A percentile compares a stretch with the other conserved stretches of the same genome.
Conservation (phyloP, 1,140 invertebrate genomes). For the Cotesia glomerata region DNA sequence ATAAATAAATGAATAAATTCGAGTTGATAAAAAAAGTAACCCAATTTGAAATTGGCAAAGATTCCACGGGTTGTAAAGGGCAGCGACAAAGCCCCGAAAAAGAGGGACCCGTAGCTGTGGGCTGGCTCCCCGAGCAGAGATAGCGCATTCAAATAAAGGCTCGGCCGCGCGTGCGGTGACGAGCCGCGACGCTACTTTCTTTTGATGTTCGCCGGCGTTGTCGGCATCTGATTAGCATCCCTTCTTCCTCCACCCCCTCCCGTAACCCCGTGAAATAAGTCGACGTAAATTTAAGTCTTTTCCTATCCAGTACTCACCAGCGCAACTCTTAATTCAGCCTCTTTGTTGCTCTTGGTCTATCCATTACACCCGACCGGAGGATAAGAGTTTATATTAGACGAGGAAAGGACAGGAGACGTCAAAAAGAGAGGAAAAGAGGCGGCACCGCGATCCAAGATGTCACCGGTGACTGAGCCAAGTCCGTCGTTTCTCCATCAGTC, state of each 20-base stretch:
- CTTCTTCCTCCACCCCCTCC: constrained; percentile 26
- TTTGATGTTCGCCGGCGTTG: constrained; percentile 59
- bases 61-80: background rate
- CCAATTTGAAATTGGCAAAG: constrained; percentile 6
- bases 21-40: background rate
- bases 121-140: constrained; percentile 37
- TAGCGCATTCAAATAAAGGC: constrained; percentile 56
- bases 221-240: constrained; percentile 65
- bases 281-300: background rate
- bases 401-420: constrained; percentile 7
- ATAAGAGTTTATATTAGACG: constrained; percentile 20
- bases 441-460: constrained; percentile 37
- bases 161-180: constrained; percentile 49
- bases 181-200: constrained; percentile 50
- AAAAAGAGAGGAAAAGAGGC: constrained; percentile 20
- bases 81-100: constrained; percentile 14
- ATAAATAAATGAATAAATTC: too few relatives aligned
- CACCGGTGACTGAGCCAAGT: constrained; percentile 51
- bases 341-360: constrained; percentile 16
- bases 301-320: background rate
- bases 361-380: constrained; percentile 29
- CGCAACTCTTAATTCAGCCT: background rate
- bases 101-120: background rate
- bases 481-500: constrained; percentile 41
- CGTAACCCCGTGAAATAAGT: constrained; percentile 10